A percentile compares a stretch with the other conserved stretches of the same genome.
phyloP scores from a whole-genome alignment of 2,888 invertebrate genomes.

The Acanthacorydalis orientalis region DNA sequence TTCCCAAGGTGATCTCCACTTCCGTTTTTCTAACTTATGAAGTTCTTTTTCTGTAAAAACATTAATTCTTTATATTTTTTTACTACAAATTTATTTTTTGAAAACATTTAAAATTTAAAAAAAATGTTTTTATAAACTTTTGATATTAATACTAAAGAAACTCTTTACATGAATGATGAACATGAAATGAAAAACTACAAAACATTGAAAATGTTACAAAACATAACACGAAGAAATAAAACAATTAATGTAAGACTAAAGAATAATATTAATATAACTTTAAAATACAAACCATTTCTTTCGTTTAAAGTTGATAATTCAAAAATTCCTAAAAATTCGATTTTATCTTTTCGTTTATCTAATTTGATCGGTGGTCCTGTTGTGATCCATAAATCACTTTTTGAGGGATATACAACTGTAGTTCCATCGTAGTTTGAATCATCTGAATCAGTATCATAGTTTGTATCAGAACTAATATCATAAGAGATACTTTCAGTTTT shows the following conservation, averaged over 20 bases:
- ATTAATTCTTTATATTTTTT: too few relatives aligned
- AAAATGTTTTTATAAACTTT: conserved; percentile 5
- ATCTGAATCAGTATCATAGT: conserved; percentile 32
- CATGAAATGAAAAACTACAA: background rate
- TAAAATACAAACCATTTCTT: conserved; percentile 36
- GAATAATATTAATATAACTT: background rate
- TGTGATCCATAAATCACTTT: conserved; percentile 31
- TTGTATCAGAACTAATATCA: conserved; percentile 21
- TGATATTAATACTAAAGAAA: too few relatives aligned
- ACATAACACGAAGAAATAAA: too few relatives aligned
- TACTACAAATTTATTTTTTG: too few relatives aligned
- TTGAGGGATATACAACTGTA: conserved; percentile 21
- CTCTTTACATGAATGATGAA: background rate
- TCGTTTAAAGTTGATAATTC: conserved; percentile 40
- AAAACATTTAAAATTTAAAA: too few relatives aligned
- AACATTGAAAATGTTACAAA: too few relatives aligned
- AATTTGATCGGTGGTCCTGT: conserved; percentile 33
- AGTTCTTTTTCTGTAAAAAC: conserved; percentile 35
- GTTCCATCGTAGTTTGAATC: conserved; percentile 30
- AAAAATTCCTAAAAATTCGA: conserved; percentile 42
- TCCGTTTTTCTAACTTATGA: conserved; percentile 38
- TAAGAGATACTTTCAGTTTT: conserved; percentile 12
- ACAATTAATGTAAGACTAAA: too few relatives aligned
- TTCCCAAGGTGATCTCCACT: conserved; percentile 24
- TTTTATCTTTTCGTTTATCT: conserved; percentile 32